A percentile compares a stretch with the other conserved stretches of the same genome.
Evolutionary conservation across 2,113 vertebrate genomes (phyloP).

Genomic region (Suricata suricatta): DNA sequence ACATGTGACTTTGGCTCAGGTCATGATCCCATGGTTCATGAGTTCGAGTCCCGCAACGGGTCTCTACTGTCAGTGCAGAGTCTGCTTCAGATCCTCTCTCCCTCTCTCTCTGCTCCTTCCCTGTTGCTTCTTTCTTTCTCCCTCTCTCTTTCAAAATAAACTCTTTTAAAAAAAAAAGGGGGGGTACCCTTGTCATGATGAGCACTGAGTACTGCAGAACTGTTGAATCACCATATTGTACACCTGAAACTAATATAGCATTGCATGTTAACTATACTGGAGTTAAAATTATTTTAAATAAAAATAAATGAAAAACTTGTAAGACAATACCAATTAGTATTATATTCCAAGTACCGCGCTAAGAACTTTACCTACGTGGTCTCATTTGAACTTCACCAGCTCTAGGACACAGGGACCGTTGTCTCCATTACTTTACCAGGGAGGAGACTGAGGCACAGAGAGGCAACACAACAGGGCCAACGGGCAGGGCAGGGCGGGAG

Average conservation of each 20-base stretch:
- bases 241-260: background rate
- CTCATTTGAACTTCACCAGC: background rate
- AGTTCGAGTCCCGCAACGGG: too few species aligned
- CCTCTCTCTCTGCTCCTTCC: too few species aligned
- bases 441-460: background rate
- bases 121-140: too few species aligned
- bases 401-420: background rate
- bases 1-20: too few species aligned
- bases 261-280: background rate
- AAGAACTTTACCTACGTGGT: background rate
- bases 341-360: too few species aligned
- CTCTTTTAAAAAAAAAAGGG: too few species aligned
- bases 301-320: background rate
- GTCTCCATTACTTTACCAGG: background rate
- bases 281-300: background rate
- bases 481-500: background rate
- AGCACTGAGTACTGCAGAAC: background rate
- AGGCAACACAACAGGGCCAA: background rate
- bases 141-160: too few species aligned
- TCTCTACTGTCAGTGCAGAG: too few species aligned
- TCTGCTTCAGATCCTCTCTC: too few species aligned
- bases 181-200: background rate
- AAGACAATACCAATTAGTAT: background rate
- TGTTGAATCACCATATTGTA: background rate
- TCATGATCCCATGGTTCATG: too few species aligned